Percentiles rank a stretch among this genome's conserved stretches.
phyloP scores from a whole-genome alignment of 2,888 invertebrate genomes.

The Cataglyphis cursor region DNA sequence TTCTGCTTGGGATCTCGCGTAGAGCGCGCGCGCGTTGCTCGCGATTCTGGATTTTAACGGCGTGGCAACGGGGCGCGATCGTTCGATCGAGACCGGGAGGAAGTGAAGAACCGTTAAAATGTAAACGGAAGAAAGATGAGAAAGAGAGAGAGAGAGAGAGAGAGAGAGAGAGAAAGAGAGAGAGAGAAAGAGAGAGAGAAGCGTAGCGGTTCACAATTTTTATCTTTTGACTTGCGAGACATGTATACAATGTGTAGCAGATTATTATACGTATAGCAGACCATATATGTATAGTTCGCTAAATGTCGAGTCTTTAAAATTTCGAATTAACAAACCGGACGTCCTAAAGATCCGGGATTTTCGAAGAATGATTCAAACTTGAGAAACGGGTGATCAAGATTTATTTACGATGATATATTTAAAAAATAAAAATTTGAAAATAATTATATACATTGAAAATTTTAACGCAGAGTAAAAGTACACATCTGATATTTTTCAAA shows the following conservation, averaged over 20 bases:
- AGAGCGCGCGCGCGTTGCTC: conserved; percentile 65
- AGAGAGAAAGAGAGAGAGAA: too few relatives aligned
- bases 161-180: background rate
- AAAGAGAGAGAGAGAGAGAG: background rate
- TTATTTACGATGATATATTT: background rate
- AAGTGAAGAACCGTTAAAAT: conserved; percentile 78
- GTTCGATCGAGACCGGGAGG: conserved; percentile 75
- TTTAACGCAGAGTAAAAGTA: background rate
- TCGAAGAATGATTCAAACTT: background rate
- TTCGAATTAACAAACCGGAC: background rate
- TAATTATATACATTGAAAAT: background rate
- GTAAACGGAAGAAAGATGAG: conserved; percentile 70
- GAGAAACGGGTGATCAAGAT: background rate
- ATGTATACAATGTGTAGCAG: background rate
- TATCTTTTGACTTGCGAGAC: conserved; percentile 25
- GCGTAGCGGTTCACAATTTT: conserved; percentile 7
- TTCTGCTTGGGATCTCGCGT: conserved; percentile 77
- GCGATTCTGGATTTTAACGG: conserved; percentile 66
- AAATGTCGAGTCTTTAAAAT: background rate
- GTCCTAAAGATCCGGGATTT: background rate
- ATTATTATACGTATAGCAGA: background rate
- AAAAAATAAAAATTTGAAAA: background rate
- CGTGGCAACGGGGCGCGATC: conserved; percentile 65
- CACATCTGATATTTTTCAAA: background rate
- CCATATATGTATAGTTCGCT: background rate